A percentile compares a stretch with the other conserved stretches of the same genome.
Evolutionary conservation across 2,113 vertebrate genomes (phyloP).

Genomic region (Oophaga pumilio): DNA sequence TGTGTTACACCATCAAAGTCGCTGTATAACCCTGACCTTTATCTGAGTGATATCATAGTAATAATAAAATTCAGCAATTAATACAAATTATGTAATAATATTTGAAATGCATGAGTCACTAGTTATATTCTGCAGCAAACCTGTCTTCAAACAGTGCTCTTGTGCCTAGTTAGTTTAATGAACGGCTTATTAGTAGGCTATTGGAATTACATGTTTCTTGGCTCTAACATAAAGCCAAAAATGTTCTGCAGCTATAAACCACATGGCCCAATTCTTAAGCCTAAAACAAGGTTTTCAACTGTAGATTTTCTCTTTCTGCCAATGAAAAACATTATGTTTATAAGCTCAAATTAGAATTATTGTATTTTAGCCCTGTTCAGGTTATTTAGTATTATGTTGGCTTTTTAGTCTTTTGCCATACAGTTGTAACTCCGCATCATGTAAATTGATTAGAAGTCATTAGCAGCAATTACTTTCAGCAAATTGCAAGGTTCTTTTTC

Average conservation of each 20-base stretch:
- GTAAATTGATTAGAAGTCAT: conserved; percentile 5
- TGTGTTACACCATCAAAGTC: no score
- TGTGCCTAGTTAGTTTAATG: not conserved
- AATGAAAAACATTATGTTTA: conserved; percentile 2
- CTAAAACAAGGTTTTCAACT: conserved; percentile 1
- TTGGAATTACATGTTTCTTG: not conserved
- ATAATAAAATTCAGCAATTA: not conserved
- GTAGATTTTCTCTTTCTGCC: not conserved
- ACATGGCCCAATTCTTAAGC: conserved; percentile 1
- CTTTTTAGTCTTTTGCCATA: conserved; percentile 13
- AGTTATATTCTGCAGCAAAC: not conserved
- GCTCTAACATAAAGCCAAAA: conserved; percentile 3
- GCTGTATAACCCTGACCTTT: no score
- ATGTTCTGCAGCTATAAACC: not conserved
- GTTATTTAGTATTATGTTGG: conserved; percentile 17
- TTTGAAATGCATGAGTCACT: not conserved
- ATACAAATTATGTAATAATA: not conserved
- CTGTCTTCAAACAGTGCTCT: not conserved
- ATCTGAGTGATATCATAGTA: not conserved
- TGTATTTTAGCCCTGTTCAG: not conserved
- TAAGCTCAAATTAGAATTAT: not conserved
- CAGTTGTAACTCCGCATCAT: not conserved
- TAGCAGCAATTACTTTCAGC: not conserved
- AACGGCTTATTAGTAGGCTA: not conserved
- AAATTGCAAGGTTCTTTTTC: conserved; percentile 8